These are phyloP conservation scores for Lucilia sericata DNA, from an alignment of 1,140 invertebrate genomes.

Conservation along the genomic window DNA sequence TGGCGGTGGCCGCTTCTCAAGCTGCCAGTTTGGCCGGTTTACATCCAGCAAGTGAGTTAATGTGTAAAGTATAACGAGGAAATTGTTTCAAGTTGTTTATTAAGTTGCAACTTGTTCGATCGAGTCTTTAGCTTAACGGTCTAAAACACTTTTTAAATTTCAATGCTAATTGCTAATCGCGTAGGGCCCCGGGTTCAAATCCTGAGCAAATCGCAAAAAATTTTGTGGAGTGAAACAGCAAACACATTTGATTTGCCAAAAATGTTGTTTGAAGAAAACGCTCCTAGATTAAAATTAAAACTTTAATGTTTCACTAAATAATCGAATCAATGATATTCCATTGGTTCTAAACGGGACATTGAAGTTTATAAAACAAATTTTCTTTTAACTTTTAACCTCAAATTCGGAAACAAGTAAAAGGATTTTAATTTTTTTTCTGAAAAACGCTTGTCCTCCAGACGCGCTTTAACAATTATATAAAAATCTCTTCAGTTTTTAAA, in stretches of 20 bases:
- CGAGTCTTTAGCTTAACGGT: too few species aligned
- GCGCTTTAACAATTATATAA: too few species aligned
- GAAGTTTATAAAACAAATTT: too few species aligned
- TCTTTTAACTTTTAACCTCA: too few species aligned
- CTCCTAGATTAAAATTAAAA: conserved; percentile 54
- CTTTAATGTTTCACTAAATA: neutral
- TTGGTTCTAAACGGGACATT: too few species aligned
- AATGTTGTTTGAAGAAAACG: conserved; percentile 57
- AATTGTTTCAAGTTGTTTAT: neutral
- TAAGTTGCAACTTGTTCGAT: neutral
- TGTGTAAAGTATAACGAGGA: conserved; percentile 8
- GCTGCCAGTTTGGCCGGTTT: conserved; percentile 80
- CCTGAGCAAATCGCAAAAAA: neutral
- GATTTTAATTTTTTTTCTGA: too few species aligned
- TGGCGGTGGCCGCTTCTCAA: conserved; percentile 84
- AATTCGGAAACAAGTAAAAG: too few species aligned
- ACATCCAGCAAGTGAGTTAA: conserved; percentile 75
- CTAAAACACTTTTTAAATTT: too few species aligned
- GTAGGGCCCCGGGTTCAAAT: conserved; percentile 9
- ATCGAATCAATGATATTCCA: too few species aligned
- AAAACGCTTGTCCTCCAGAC: too few species aligned
- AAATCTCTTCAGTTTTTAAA: too few species aligned
- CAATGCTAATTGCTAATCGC: too few species aligned
- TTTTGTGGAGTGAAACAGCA: conserved; percentile 58
- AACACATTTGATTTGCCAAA: conserved; percentile 48